Evolutionary conservation across 1,140 invertebrate species (phyloP), one percentile per base, ranked within the genome.

Genomic region (Physella acuta): DNA sequence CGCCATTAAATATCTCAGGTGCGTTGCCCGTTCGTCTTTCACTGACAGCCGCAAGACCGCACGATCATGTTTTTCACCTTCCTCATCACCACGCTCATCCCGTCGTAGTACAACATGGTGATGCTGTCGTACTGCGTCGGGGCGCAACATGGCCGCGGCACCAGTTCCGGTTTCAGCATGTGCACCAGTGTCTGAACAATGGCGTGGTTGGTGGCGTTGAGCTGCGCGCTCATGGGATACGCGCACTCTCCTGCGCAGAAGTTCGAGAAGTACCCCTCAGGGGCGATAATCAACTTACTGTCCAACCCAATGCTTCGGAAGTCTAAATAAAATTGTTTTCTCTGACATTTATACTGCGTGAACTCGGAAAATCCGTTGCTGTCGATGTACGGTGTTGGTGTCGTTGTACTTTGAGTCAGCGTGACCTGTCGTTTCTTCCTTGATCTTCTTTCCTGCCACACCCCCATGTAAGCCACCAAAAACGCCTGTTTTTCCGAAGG

Each of bases 181-280:
- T 99, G 94, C 71, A 98, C 93, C 77, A 99, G 88, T 67, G 92
- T 96, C 87, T 99, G 97, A 70, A 99, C 93, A 77, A 98, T 95
- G 37, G 97, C 97, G 86, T 99, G 97, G 83, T 99, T 99, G 36
- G 96, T 98, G 36, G 94, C 91, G 85, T 99, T 99, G 14, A 98
- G 83, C 84, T 98, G 93, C 77, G 95, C 93, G 30, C 92, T 89
- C 68, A 99, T 86, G 3, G 95, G 95, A 79, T 94, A 97, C 3
- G 91, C 91, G 86, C 97, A 98, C 77, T 95, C 92, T 2, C 97
- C 97, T 75, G 93, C 89, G 85, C 97, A 99, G 83, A 94, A 97
- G 85, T 89, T 97, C 0, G 96, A 95, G 75, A 97, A 90, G 86
- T 98, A 99, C 26, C 95, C 94, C 5, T 90, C 90, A 3, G 97